Evolutionary conservation across 2,113 vertebrate species (phyloP), one percentile per base, ranked within the genome.

Genomic region (Corapipo altera): DNA sequence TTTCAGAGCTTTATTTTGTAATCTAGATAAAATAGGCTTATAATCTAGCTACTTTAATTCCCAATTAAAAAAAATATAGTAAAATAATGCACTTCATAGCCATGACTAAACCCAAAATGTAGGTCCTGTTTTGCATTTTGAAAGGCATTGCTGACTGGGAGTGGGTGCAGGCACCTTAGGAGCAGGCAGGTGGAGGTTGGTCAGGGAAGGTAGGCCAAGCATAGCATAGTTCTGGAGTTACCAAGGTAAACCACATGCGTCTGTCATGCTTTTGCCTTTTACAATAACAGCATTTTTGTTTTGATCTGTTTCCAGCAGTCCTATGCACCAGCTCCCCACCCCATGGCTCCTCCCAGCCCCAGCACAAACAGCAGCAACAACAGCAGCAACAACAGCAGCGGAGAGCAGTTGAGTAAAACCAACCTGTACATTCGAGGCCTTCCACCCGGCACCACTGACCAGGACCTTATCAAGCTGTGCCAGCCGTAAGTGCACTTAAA

Each of bases 401-500:
- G 98, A 74, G 99, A 99, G 97, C 99, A 99, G 98, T 98, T 99
- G 98, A 99, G 99, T 98, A 99, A 99, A 99, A 99, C 99, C 97
- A 99, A 99, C 98, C 98, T 99, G 97, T 99, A 99, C 94, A 99
- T 99, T 95, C 98, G 99, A 96, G 99, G 99, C 97, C 99, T 99
- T 97, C 99, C 99, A 28, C 99, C 99, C 73, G 99, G 99, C 97
- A 99, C 99, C 97, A 99, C 99, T 30, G 99, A 99, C 98, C 99
- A 99, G 98, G 99, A 99, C 98, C 99, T 99, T 88, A 99, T 99
- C 98, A 99, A 99, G 97, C 98, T 99, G 96, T 99, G 99, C 98
- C 99, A 99, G 98, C 99, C 99, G 99, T 99, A 98, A 99, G 99
- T 99, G 75, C 48, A 7, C 73, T 39, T 87, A 5, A 81, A 81